Evolutionary conservation across 2,888 invertebrate species (phyloP), one percentile per base, ranked within the genome.

Genomic region (Salticus scenicus): DNA sequence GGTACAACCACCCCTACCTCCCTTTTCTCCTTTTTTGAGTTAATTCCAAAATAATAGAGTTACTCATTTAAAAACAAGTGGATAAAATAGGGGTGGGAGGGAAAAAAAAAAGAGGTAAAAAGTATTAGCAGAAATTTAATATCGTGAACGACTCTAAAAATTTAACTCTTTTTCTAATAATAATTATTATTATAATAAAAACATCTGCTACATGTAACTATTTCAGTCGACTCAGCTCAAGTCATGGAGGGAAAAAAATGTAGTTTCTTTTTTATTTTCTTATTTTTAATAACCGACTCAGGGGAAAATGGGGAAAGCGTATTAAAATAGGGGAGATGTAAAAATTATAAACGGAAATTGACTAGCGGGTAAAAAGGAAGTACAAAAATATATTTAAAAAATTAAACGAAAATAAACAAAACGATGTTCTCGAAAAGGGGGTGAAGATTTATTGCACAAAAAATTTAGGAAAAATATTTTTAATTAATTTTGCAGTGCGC

Each of bases 31-130:
- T 33, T 66, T 84, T 77, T 83, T 47, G 71, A 73, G 72, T 77
- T 84, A 84, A 84, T 84, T 84, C 83, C 83, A 84, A 84, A 84
- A 84, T 84, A 84, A 84, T 84, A 47, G 77, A 84, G 83, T 84
- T 84, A 84, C 72, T 41, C 69, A 71, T 20, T 80, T 73, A 69
- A 81, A 81, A 81, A 79, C 71, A 72, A 82, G 33, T 33, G 70
- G 20, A 30, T 42, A 28, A 27, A 20, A 63, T 41, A 33, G 30
- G 57, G n/a, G n/a, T n/a, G n/a, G n/a, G n/a, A 14, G 27, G 28
- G 31, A 51, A 41, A 33, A 30, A 72, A 79, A 66, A 41, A 66
- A 31, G 14, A 27, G 28, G 81, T 33, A 28, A 70, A 78, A 84
- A 76, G 69, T 76, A 70, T 70, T 63, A 70, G 70, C 75, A 75